Evolutionary conservation across 2,888 invertebrate genomes (phyloP), one percentile per base, ranked within the genome.

Genomic region (Punctoribates punctum): DNA sequence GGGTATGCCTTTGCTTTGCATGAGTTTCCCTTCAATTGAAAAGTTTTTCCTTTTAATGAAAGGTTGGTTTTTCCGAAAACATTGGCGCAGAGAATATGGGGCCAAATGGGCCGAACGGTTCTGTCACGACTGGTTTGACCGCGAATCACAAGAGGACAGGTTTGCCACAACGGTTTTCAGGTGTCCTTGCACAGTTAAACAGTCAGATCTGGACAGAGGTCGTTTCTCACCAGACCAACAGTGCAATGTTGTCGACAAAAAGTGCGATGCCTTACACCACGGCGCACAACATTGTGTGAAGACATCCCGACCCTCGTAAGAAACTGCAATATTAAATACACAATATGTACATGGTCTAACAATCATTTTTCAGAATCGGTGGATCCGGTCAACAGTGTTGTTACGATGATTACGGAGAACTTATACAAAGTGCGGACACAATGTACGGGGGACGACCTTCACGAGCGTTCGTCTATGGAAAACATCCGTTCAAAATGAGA

Each of bases 301-400:
- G 82, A 93, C 93, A 79, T 93, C 93, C 73, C 89, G 91, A 73
- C 94, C 96, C 72, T 91, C 91, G 95, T 94, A 87, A 88, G 87
- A 85, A 77, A 25, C 6, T 46, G 5, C 1, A 15, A 46, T 72
- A 38, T 46, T 15, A 48, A 13, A 46, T 13, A 9, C 8, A 0
- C 73, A 1, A 51, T 9, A 20, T 34, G 72, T 70, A 15, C 4
- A 25, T n/a, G n/a, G 25, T 27, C 8, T 34, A 42, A 15, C n/a
- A n/a, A 25, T 46, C 34, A n/a, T 38, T 11, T 73, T 57, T 67
- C 81, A 94, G 94, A 78, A 84, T 90, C 77, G 92, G 94, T 84
- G 95, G 95, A 38, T 90, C 93, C 0, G 97, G 96, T 75, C 97
- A 97, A 83, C 95, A 97, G 83, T 99, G 98, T 82, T 99, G 98